Conservation (phyloP, 2,888 invertebrate genomes). For the Ophion ventricosus region DNA sequence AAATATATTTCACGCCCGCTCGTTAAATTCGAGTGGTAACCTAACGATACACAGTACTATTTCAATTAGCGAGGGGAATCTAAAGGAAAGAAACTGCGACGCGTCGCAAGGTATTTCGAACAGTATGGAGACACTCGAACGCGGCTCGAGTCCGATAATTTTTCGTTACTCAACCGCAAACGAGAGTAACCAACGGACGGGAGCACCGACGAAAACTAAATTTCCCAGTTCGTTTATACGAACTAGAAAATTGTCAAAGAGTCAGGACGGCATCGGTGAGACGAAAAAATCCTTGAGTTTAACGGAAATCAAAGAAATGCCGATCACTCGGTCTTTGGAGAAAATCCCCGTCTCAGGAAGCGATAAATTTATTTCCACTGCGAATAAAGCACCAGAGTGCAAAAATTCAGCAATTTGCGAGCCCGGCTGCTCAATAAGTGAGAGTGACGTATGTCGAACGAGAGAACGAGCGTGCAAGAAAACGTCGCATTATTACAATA, state of each 20-base stretch:
- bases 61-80: constrained; percentile 70
- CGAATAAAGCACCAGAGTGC: background rate
- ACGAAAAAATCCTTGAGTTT: constrained; percentile 22
- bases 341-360: constrained; percentile 45
- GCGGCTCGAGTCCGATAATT: constrained; percentile 62
- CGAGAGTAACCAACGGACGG: background rate
- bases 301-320: constrained; percentile 58
- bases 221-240: constrained; percentile 74
- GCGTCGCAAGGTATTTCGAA: background rate
- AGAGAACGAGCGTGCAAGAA: constrained; percentile 39
- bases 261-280: constrained; percentile 68
- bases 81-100: constrained; percentile 22
- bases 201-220: constrained; percentile 62
- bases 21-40: constrained; percentile 65
- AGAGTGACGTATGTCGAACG: constrained; percentile 25
- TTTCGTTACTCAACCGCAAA: constrained; percentile 25
- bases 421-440: constrained; percentile 30
- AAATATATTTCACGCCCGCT: constrained; percentile 66
- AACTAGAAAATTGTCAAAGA: constrained; percentile 71
- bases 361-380: constrained; percentile 22
- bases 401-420: constrained; percentile 20
- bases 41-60: constrained; percentile 73
- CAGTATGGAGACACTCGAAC: constrained; percentile 53
- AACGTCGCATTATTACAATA: constrained; percentile 38
- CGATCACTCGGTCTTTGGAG: constrained; percentile 70